Percentiles rank a stretch among this genome's conserved stretches.
phyloP scores from a whole-genome alignment of 2,797 vertebrate species.

The Sciurus carolinensis region DNA sequence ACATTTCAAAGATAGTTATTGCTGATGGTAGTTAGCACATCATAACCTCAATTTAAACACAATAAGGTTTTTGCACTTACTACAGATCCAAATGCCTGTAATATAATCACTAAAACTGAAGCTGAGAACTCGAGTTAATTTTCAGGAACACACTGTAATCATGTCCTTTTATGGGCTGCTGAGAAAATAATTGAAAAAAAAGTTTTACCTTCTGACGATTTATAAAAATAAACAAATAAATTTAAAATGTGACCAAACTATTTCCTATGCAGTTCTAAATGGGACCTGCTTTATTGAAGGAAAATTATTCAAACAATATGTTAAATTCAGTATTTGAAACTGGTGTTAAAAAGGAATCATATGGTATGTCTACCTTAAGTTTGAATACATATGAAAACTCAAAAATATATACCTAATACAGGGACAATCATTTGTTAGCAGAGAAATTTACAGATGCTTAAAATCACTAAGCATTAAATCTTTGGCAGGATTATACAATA shows the following conservation, averaged over 20 bases:
- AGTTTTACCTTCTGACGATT: slow-evolving; percentile 51
- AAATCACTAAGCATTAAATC: not conserved
- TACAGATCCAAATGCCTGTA: slow-evolving; percentile 34
- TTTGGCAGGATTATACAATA: not conserved
- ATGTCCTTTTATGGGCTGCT: slow-evolving; percentile 70
- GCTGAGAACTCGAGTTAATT: not conserved
- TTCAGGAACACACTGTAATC: slow-evolving; percentile 70
- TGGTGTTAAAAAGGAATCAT: not conserved
- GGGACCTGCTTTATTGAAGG: slow-evolving; percentile 25
- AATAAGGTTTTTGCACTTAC: slow-evolving; percentile 56
- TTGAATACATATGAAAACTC: slow-evolving; percentile 2
- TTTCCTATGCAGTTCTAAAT: slow-evolving; percentile 60
- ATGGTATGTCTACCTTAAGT: not conserved
- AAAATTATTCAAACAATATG: slow-evolving; percentile 50
- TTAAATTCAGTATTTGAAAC: not conserved
- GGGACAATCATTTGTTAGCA: slow-evolving; percentile 10
- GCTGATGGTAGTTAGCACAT: slow-evolving; percentile 53
- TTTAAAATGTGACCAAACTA: not conserved
- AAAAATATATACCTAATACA: slow-evolving; percentile 3
- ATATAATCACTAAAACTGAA: slow-evolving; percentile 26
- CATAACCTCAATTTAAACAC: slow-evolving; percentile 79
- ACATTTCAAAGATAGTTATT: slow-evolving; percentile 66
- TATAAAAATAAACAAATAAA: slow-evolving; percentile 62
- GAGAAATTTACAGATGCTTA: not conserved
- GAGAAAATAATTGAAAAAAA: slow-evolving; percentile 78